Percentiles rank a stretch among this genome's conserved stretches.
phyloP scores from a whole-genome alignment of 2,888 invertebrate genomes.

The Uloborus plumipes region DNA sequence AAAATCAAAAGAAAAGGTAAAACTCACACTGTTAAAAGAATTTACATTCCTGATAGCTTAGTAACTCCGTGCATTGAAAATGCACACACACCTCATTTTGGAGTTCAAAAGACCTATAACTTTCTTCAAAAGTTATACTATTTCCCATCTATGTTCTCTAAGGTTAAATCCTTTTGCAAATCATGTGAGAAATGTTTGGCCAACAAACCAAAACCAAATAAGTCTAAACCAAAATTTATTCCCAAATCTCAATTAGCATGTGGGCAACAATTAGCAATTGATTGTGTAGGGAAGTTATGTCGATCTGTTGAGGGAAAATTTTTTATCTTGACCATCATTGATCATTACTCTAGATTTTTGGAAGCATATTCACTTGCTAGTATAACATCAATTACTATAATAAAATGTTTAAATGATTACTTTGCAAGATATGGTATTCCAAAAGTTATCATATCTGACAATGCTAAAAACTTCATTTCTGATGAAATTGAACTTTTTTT shows the following conservation, averaged over 20 bases:
- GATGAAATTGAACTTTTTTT: neutral
- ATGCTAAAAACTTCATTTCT: neutral
- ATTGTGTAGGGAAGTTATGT: neutral
- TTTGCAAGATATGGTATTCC: neutral
- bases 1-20: neutral
- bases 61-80: neutral
- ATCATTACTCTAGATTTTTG: neutral
- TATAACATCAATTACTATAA: neutral
- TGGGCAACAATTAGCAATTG: neutral
- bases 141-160: neutral
- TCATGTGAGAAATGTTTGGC: neutral
- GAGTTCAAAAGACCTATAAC: neutral
- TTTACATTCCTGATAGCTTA: neutral
- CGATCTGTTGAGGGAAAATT: neutral
- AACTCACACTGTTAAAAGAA: neutral
- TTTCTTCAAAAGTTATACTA: neutral
- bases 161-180: neutral
- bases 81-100: neutral
- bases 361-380: neutral
- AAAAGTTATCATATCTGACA: neutral
- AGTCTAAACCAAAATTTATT: neutral
- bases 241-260: neutral
- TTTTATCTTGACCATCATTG: neutral
- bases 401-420: neutral
- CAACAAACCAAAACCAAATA: neutral